A percentile compares a stretch with the other conserved stretches of the same genome.
These are phyloP conservation scores for Heteromormyrus szaboi DNA, from an alignment of 2,797 vertebrate genomes.

Conservation along the genomic window DNA sequence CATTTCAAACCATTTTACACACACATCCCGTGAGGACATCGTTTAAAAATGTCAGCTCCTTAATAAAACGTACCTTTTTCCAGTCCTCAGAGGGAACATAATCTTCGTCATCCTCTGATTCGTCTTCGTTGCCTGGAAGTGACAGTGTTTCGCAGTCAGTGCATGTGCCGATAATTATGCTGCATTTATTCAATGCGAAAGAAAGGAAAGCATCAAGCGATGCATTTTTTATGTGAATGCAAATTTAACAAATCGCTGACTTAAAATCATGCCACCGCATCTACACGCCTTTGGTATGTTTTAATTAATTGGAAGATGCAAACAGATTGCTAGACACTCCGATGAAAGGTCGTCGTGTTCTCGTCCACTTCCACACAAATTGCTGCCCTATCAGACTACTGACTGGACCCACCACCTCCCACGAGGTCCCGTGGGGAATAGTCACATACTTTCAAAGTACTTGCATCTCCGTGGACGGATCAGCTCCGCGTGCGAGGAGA, in stretches of 20 bases:
- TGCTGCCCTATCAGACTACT: background rate
- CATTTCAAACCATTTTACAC: background rate
- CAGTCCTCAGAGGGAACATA: slow-evolving; percentile 97
- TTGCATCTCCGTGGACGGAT: slow-evolving; percentile 81
- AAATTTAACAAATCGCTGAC: background rate
- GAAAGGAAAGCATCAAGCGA: background rate
- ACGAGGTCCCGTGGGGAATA: background rate
- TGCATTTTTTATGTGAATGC: background rate
- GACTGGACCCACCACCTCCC: background rate
- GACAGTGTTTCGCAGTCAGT: background rate
- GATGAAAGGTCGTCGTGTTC: background rate
- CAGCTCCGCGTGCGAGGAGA: slow-evolving; percentile 73
- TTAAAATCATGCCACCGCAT: background rate
- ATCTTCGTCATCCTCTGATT: slow-evolving; percentile 97
- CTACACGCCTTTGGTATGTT: background rate
- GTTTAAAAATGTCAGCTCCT: background rate
- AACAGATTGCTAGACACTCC: background rate
- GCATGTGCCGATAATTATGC: background rate
- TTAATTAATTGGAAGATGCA: background rate
- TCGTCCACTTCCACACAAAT: background rate
- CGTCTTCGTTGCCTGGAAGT: slow-evolving; percentile 81
- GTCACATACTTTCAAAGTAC: slow-evolving; percentile 86
- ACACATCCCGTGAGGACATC: background rate
- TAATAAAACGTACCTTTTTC: slow-evolving; percentile 80
- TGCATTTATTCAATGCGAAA: background rate